Conservation (phyloP, 2,888 invertebrate genomes). For the Tetragonisca angustula region DNA sequence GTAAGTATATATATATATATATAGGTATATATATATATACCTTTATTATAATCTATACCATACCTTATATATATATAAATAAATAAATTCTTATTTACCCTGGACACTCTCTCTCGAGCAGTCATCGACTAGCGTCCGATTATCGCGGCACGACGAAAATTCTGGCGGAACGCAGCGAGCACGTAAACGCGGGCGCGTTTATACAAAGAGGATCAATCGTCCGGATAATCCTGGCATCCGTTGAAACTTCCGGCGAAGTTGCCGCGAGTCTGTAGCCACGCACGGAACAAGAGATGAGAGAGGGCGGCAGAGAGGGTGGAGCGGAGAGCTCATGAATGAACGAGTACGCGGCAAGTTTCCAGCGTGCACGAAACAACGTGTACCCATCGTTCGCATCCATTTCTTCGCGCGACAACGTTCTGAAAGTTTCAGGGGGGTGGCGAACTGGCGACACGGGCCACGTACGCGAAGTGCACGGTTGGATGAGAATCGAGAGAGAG, state of each 20-base stretch:
- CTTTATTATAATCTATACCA: no score
- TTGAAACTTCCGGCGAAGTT: constrained; percentile 66
- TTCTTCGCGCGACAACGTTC: constrained; percentile 62
- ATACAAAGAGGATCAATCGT: constrained; percentile 68
- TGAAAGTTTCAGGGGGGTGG: constrained; percentile 61
- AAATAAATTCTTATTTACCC: no score
- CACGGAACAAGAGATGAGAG: constrained; percentile 49
- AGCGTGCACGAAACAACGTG: constrained; percentile 64
- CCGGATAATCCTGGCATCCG: constrained; percentile 62
- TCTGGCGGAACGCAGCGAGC: background rate
- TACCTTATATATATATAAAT: no score
- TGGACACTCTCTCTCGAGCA: no score
- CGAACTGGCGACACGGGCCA: constrained; percentile 13
- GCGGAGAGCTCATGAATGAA: constrained; percentile 76
- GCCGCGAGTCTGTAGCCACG: constrained; percentile 64
- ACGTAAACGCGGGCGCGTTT: constrained; percentile 46
- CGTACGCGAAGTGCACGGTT: background rate
- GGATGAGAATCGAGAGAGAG: constrained; percentile 52
- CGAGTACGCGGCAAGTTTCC: constrained; percentile 65
- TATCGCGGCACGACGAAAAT: background rate
- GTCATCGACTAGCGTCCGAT: no score
- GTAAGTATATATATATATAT: no score
- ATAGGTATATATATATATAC: no score
- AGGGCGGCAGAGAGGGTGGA: background rate
- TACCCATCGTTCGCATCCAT: constrained; percentile 54